These are phyloP conservation scores for Brachyptera risi DNA, from an alignment of 2,888 invertebrate species.

Conservation along the genomic window DNA sequence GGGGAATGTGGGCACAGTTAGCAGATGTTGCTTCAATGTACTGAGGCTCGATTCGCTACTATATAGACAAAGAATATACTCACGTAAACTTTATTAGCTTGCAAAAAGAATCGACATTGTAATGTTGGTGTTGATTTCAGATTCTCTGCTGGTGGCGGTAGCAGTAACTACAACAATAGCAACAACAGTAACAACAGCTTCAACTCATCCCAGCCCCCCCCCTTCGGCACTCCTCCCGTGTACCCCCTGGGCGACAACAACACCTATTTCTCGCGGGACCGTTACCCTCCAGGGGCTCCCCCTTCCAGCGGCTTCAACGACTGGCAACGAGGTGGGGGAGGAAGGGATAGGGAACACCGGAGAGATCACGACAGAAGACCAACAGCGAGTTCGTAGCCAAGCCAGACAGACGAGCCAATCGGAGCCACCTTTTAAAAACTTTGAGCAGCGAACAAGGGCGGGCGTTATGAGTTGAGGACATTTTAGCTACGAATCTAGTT, in stretches of 20 bases:
- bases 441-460: no score
- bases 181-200: conserved; percentile 26
- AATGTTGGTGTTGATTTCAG: background rate
- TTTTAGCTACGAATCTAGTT: no score
- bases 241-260: conserved; percentile 25
- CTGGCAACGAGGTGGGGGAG: conserved; percentile 31
- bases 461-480: no score
- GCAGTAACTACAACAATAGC: conserved; percentile 18
- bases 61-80: no score
- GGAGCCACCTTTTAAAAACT: no score
- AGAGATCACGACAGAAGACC: conserved; percentile 63
- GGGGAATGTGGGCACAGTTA: no score
- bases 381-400: conserved; percentile 36
- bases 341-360: conserved; percentile 46
- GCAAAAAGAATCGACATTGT: no score
- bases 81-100: no score
- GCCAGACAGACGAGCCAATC: no score
- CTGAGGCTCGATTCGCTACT: no score
- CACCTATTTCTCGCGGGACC: conserved; percentile 27
- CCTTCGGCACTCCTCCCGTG: conserved; percentile 13
- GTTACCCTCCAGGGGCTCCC: conserved; percentile 22
- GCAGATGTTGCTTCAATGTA: no score
- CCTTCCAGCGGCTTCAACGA: conserved; percentile 24
- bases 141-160: conserved; percentile 24
- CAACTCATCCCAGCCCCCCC: conserved; percentile 9